Evolutionary conservation across 2,797 vertebrate species (phyloP), one percentile per base, ranked within the genome.

Genomic region (Clarias laeviceps): DNA sequence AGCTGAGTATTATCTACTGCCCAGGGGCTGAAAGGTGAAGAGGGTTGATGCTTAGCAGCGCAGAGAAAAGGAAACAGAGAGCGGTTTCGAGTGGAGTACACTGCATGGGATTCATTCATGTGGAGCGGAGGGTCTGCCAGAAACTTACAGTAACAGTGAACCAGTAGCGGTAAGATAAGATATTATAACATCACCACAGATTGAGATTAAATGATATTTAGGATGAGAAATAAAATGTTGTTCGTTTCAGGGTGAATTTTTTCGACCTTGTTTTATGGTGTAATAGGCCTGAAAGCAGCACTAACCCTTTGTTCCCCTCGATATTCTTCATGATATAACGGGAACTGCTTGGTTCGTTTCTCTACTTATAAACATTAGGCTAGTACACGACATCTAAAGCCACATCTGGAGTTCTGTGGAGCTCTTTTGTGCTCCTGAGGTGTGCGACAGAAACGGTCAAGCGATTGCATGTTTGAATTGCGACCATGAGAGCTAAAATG

Each of bases 1-100:
- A 68, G 80, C 78, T 7, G 74, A 69, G 85, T 87, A 66, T 89
- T 87, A 83, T 84, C 80, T 59, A 61, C 56, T 59, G 61, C 84
- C 56, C 37, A 1, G 81, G 65, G 80, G 84, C 83, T 69, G 34
- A 81, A 68, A 89, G 84, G 45, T 88, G 73, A 88, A 86, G 57
- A 77, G 84, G 76, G 82, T 79, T 88, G 17, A 77, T 61, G 87
- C 70, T 77, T 59, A 73, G 76, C 72, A 80, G 84, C 59, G 45
- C 74, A 82, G 73, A 70, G 88, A 61, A 59, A 56, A 50, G 82
- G 70, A 66, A 27, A 65, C n/a, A 20, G 24, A 80, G 74, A 77
- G 54, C 17, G 72, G 5, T 88, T 82, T 68, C 34, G 70, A 83
- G 84, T 27, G 37, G 70, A 83, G 84, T 27, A 54, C 40, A 45